Conservation (phyloP, 1,140 invertebrate genomes). For the Zeugodacus cucurbitae region DNA sequence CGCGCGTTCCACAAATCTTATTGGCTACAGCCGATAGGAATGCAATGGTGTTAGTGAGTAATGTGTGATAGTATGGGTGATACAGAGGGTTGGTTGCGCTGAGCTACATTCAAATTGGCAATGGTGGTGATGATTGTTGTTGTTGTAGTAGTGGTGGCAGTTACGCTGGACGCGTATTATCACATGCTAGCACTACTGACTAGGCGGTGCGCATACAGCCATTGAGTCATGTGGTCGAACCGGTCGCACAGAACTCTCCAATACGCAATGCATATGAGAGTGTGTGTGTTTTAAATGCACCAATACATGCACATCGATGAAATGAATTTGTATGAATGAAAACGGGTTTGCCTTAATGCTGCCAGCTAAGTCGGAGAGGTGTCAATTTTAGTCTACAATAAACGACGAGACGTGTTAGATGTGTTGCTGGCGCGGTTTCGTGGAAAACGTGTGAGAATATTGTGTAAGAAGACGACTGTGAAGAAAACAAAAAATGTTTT, state of each 20-base stretch:
- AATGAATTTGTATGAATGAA: neutral
- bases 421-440: constrained; percentile 32
- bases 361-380: neutral
- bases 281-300: neutral
- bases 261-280: neutral
- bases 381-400: constrained; percentile 44
- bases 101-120: neutral
- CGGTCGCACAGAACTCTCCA: neutral
- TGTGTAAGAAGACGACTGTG: neutral
- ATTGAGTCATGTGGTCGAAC: neutral
- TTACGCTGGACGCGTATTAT: neutral
- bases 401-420: constrained; percentile 6
- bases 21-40: neutral
- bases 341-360: neutral
- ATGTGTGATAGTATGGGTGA: no score
- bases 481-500: neutral
- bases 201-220: neutral
- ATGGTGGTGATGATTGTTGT: neutral
- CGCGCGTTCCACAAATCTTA: constrained; percentile 29
- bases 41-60: neutral
- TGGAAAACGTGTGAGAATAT: neutral
- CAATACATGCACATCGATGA: neutral
- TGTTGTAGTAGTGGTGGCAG: neutral
- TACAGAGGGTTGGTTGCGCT: neutral
- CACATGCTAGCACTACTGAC: neutral